These are phyloP conservation scores for Manduca sexta DNA, from an alignment of 1,140 invertebrate genomes.

Conservation along the genomic window DNA sequence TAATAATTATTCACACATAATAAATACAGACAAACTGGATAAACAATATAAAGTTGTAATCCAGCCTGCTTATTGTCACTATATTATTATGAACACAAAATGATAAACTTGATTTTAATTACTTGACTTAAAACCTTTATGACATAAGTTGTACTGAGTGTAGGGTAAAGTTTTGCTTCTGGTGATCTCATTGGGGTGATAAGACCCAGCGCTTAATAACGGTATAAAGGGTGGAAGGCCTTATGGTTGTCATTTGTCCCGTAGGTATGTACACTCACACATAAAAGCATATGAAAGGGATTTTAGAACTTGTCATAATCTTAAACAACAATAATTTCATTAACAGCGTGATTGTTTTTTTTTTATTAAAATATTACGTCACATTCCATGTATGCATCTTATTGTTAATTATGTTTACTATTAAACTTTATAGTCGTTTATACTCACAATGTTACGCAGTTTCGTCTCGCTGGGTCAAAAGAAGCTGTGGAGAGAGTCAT, in stretches of 20 bases:
- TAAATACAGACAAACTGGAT: too few relatives aligned
- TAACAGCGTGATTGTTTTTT: too few relatives aligned
- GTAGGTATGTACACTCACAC: not conserved
- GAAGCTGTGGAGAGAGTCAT: not conserved
- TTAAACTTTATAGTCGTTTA: not conserved
- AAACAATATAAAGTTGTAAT: too few relatives aligned
- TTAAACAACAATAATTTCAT: too few relatives aligned
- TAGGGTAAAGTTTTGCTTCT: not conserved
- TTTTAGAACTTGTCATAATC: not conserved
- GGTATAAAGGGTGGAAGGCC: not conserved
- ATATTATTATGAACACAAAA: not conserved
- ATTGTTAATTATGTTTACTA: not conserved
- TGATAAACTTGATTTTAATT: not conserved
- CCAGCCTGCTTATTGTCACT: not conserved
- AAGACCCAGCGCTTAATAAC: conserved; percentile 1
- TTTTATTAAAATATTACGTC: not conserved
- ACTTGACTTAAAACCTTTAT: not conserved
- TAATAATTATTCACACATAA: too few relatives aligned
- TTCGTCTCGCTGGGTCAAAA: conserved; percentile 5
- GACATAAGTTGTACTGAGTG: not conserved
- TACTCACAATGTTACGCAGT: conserved; percentile 1
- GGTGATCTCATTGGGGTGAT: not conserved
- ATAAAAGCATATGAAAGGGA: not conserved
- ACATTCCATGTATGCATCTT: not conserved
- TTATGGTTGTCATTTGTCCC: not conserved